Evolutionary conservation across 2,888 invertebrate genomes (phyloP), one percentile per base, ranked within the genome.

Genomic region (Lagria hirta): DNA sequence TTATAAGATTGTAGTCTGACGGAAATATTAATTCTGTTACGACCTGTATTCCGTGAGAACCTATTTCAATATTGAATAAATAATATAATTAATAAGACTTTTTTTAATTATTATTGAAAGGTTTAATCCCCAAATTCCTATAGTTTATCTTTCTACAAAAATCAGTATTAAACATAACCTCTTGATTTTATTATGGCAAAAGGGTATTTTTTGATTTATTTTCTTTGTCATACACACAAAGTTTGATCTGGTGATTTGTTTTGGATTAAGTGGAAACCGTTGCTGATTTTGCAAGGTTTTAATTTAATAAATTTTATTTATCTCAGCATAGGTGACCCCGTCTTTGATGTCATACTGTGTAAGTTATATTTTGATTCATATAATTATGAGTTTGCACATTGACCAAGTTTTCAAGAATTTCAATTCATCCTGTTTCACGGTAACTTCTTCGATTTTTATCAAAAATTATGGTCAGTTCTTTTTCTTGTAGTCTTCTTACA

Each of bases 401-500:
- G 4, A 18, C 11, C n/a, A 5, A 23, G 22, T 24, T 8, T n/a
- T n/a, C n/a, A 57, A 40, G 10, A 60, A 37, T 10, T 43, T 23
- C 52, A 51, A 43, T 43, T 44, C 23, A 42, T 43, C 27, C 50
- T 52, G 26, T 38, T 54, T 30, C 52, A 34, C 34, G 30, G 52
- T 43, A 2, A 58, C 57, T 8, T 62, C n/a, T n/a, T n/a, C n/a
- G 62, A 38, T 57, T 40, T 40, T 60, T 49, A 26, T 54, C 45
- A 29, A 62, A 66, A 15, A 43, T 57, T 4, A 68, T 54, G 11
- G 49, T 54, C 52, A 62, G 55, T 10, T 60, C 62, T 21, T 55
- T 50, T 32, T 57, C 24, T 28, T 52, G 47, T 3, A 50, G 28
- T n/a, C 16, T 46, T 34, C 38, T 40, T 21, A 64, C 62, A 1